Conservation (phyloP, 2,113 vertebrate species). For the Enhydra lutris region DNA sequence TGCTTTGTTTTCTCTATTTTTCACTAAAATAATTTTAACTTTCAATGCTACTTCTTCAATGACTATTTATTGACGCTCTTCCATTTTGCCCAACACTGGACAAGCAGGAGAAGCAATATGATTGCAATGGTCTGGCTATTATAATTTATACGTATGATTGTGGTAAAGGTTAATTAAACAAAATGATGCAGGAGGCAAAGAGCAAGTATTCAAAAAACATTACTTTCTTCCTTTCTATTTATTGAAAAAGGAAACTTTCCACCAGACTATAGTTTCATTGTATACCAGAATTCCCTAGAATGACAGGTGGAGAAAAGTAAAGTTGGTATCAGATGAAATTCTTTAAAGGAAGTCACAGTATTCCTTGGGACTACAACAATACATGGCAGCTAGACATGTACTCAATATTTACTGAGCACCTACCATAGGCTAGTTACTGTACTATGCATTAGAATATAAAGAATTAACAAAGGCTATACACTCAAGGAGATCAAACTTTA, state of each 20-base stretch:
- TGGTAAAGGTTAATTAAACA: conserved; percentile 13
- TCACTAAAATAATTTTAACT: neutral
- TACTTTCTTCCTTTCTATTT: neutral
- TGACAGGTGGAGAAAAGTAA: neutral
- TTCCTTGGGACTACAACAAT: neutral
- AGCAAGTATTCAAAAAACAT: neutral
- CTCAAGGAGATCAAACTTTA: neutral
- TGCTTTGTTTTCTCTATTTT: neutral
- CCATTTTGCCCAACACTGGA: neutral
- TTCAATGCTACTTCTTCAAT: neutral
- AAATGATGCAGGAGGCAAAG: neutral
- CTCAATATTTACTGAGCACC: neutral
- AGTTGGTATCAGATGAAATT: neutral
- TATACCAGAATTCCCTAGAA: neutral
- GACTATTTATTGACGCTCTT: neutral
- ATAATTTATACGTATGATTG: neutral
- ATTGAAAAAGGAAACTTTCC: neutral
- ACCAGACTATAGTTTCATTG: neutral
- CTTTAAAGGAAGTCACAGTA: neutral
- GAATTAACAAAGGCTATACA: neutral
- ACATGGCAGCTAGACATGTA: neutral
- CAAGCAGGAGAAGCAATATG: neutral
- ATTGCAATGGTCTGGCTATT: neutral
- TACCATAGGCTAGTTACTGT: neutral
- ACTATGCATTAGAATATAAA: neutral